A percentile compares a stretch with the other conserved stretches of the same genome.
These are phyloP conservation scores for Macrostomum cliftonense DNA, from an alignment of 2,888 invertebrate genomes.

Conservation along the genomic window DNA sequence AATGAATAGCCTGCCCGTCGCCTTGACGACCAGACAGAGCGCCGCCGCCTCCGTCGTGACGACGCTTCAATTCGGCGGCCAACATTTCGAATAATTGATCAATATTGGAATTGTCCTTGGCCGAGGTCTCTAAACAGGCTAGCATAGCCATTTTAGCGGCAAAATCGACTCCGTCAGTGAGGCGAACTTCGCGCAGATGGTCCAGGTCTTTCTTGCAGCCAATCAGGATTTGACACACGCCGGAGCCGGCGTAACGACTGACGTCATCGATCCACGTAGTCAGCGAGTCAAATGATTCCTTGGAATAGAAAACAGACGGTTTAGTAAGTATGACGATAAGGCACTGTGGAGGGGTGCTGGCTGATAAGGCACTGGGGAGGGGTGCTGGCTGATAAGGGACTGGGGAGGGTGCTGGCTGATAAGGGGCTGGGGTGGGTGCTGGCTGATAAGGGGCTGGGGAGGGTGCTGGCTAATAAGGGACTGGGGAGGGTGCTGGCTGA, in stretches of 20 bases:
- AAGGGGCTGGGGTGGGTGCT: too few species aligned
- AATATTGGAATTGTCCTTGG: conserved; percentile 30
- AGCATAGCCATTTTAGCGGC: conserved; percentile 18
- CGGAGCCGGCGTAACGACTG: conserved; percentile 67
- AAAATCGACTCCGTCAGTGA: conserved; percentile 20
- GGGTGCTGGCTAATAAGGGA: too few species aligned
- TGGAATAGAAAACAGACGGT: conserved; percentile 18
- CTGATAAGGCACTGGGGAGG: too few species aligned
- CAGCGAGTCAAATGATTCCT: conserved; percentile 69
- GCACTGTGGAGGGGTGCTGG: too few species aligned
- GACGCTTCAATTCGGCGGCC: conserved; percentile 13
- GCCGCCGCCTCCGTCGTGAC: too few species aligned
- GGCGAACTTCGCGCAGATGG: conserved; percentile 22
- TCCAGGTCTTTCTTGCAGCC: conserved; percentile 30
- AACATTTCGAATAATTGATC: conserved; percentile 28
- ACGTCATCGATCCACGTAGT: conserved; percentile 91
- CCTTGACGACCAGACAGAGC: too few species aligned
- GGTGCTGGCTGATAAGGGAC: too few species aligned
- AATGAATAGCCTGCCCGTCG: too few species aligned
- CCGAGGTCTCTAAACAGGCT: conserved; percentile 24
- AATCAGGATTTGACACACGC: not conserved
- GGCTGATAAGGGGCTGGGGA: too few species aligned
- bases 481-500: too few species aligned
- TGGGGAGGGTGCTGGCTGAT: too few species aligned
- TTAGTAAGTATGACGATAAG: too few species aligned